Base-by-base conservation (phyloP, 2,113 vertebrate species). In the Eretmochelys imbricata region DNA sequence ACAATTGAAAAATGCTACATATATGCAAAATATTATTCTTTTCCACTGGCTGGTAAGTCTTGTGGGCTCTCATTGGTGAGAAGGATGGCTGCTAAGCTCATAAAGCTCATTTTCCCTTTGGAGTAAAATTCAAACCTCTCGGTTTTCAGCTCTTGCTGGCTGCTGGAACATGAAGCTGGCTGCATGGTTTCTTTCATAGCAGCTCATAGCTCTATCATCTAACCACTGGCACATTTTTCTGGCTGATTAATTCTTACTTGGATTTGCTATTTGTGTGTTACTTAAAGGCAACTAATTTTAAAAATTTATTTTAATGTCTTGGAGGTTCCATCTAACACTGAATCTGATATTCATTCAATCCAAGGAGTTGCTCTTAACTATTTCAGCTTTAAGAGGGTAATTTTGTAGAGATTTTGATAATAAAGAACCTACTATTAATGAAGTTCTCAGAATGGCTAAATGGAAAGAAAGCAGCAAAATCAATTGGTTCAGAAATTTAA, bases 101-200 rank as follows among this genome's bases (percentile, higher is more conserved):
- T 0, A 14, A 92, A 54, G 72, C 82, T 96, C 94, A 94, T 78
- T 78, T 96, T 91, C 57, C 19, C 53, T 93, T 65, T 93, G 87
- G 88, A 93, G 89, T 59, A 57, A 51, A 75, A 83, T 89, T 95
- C 48, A 51, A 62, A 57, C 10, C 31, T 7, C 83, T 93, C 38
- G 95, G 89, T 95, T 95, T 84, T 53, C 42, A 88, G 55, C 84
- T 65, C 57, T 72, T 95, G 59, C 80, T 92, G 79, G 25, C 80
- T 86, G 49, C 31, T 85, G 62, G 53, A 87, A 1, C 0, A 22
- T 82, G 75, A 84, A 92, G 65, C 57, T n/a, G 19, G 12, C 75
- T 79, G 10, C 12, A 48, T 91, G 72, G 90, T 91, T 76, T 80
- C 55, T 94, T 95, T 96, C 83, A 85, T 94, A 38, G 84, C 0